Evolutionary conservation across 2,113 vertebrate species (phyloP), one percentile per base, ranked within the genome.

Genomic region (Pelvicachromis taeniatus): DNA sequence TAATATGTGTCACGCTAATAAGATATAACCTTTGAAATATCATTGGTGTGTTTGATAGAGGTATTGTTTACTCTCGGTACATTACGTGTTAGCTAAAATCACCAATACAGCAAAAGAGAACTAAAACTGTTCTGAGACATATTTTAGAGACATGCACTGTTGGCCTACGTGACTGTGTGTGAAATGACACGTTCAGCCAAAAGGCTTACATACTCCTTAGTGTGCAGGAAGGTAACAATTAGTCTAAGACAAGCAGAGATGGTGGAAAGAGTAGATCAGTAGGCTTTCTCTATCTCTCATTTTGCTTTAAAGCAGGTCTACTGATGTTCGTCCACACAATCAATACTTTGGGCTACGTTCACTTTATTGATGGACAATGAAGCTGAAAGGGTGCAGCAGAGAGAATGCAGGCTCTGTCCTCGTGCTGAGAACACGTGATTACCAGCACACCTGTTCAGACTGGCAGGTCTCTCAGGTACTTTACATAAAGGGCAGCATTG

Each of bases 331-430:
- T 7, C n/a, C 9, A 54, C 9, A 54, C 3, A 23, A 54, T n/a
- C n/a, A 54, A 8, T 54, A 54, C 4, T 54, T 54, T 54, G 9
- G n/a, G n/a, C 9, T 54, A 54, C 26, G 9, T 75, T 75, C 2
- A 0, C 0, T 52, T 50, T 31, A 13, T 31, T 50, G 31, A n/a
- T 73, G 26, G 23, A 48, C 0, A 50, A 50, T 50, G 7, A 8
- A 7, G 48, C 48, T 50, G 48, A 4, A 17, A 50, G 48, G 48
- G 17, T 50, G 48, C 48, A 7, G 48, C 45, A 50, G 17, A 50
- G 16, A 4, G 4, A 52, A 52, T 19, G 50, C 4, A 19, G 7
- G 19, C 3, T 17, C 7, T 0, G 48, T 52, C 17, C 48, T 52
- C 16, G 16, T 19, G 16, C n/a, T 21, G 7, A 50, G 40, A 42